Conservation (phyloP, 2,888 invertebrate species). For the Dione juno region DNA sequence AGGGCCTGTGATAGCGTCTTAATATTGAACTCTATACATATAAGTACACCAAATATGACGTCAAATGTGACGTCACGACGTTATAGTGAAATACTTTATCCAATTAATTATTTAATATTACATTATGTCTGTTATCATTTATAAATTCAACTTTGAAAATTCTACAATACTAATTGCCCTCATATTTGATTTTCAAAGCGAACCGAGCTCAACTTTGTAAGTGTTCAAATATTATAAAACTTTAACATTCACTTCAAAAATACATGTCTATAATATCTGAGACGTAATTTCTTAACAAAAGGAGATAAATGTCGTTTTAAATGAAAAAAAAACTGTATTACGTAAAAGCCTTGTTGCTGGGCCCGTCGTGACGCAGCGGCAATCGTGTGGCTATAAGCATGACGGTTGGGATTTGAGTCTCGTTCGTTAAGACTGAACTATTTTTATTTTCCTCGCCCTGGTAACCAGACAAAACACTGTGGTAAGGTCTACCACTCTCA, state of each 20-base stretch:
- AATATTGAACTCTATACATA: background rate
- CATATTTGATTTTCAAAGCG: slow-evolving; percentile 29
- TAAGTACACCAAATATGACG: background rate
- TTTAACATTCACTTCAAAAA: slow-evolving; percentile 21
- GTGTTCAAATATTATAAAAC: slow-evolving; percentile 23
- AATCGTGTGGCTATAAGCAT: too few species aligned
- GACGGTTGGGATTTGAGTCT: too few species aligned
- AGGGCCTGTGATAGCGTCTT: slow-evolving; percentile 7
- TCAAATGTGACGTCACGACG: background rate
- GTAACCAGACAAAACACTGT: too few species aligned
- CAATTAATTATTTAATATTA: background rate
- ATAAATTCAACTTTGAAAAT: slow-evolving; percentile 6
- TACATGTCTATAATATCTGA: slow-evolving; percentile 10
- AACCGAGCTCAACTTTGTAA: slow-evolving; percentile 21
- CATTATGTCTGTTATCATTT: background rate
- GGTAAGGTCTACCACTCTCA: too few species aligned
- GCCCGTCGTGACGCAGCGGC: too few species aligned
- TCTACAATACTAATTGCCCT: slow-evolving; percentile 25
- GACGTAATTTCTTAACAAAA: background rate
- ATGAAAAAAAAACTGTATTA: background rate
- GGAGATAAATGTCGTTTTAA: background rate
- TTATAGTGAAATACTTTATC: background rate
- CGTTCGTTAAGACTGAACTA: too few species aligned
- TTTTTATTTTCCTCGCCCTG: too few species aligned
- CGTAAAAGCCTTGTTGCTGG: too few species aligned